These are phyloP conservation scores for Scalopus aquaticus DNA, from an alignment of 2,113 vertebrate genomes.

Conservation along the genomic window DNA sequence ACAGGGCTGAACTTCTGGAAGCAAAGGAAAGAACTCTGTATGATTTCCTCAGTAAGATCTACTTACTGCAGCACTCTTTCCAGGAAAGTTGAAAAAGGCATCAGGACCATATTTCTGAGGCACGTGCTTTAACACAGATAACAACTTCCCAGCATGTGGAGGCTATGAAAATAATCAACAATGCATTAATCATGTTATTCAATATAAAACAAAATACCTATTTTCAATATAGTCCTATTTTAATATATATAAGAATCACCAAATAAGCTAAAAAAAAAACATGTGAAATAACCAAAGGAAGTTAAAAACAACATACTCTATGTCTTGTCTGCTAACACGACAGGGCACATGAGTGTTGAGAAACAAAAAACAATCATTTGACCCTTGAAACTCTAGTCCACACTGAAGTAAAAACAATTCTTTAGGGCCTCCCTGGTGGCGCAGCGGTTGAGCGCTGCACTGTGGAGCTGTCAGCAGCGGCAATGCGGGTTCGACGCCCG, in stretches of 20 bases:
- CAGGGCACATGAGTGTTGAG: neutral
- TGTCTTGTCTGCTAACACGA: neutral
- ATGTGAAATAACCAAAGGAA: conserved; percentile 24
- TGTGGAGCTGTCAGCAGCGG: too few relatives aligned
- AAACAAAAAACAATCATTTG: neutral
- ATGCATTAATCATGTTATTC: conserved; percentile 55
- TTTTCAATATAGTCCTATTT: neutral
- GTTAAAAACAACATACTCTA: conserved; percentile 3
- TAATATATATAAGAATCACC: neutral
- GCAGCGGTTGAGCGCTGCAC: too few relatives aligned
- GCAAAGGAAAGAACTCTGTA: neutral
- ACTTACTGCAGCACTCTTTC: conserved; percentile 98
- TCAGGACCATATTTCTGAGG: conserved; percentile 96
- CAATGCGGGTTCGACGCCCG: too few relatives aligned
- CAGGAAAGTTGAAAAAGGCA: conserved; percentile 98
- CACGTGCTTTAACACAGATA: conserved; percentile 97
- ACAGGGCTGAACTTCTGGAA: neutral
- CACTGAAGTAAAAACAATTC: neutral
- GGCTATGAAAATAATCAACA: conserved; percentile 87
- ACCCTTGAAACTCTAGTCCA: neutral
- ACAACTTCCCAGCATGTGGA: conserved; percentile 94
- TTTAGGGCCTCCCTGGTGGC: too few relatives aligned
- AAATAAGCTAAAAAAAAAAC: conserved; percentile 43
- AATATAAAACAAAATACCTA: conserved; percentile 7
- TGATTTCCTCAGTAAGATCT: neutral